These are phyloP conservation scores for Eulemur rubriventer DNA, from an alignment of 2,797 vertebrate species.

Conservation along the genomic window DNA sequence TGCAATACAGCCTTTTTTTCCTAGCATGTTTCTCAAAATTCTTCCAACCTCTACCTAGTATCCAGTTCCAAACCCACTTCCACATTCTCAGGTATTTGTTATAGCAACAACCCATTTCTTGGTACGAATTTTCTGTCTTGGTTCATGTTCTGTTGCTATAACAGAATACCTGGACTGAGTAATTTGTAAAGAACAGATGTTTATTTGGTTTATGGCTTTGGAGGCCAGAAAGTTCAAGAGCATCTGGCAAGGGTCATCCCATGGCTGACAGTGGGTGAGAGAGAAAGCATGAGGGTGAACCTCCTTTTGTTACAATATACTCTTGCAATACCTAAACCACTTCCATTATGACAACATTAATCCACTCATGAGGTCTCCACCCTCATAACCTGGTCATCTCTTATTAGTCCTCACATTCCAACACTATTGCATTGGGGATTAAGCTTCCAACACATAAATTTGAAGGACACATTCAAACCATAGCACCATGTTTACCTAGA, in stretches of 20 bases:
- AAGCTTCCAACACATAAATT: background rate
- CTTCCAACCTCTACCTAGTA: background rate
- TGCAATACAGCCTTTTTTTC: background rate
- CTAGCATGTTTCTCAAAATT: background rate
- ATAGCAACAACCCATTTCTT: background rate
- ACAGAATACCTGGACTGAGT: background rate
- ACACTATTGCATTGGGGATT: background rate
- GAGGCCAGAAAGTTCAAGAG: background rate
- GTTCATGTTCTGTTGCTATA: background rate
- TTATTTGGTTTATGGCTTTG: background rate
- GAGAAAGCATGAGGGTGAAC: fast-evolving
- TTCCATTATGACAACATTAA: background rate
- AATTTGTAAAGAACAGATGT: background rate
- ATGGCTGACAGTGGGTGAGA: background rate
- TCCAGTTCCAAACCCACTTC: background rate
- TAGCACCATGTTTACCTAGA: background rate
- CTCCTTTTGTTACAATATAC: background rate
- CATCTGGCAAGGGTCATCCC: background rate
- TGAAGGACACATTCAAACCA: background rate
- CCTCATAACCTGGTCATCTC: background rate
- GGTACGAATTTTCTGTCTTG: background rate
- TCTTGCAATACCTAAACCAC: background rate
- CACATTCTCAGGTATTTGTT: background rate
- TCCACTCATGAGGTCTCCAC: background rate
- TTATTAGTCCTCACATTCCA: background rate